Evolutionary conservation across 2,113 vertebrate species (phyloP).

Genomic region (Phrynosoma platyrhinos): DNA sequence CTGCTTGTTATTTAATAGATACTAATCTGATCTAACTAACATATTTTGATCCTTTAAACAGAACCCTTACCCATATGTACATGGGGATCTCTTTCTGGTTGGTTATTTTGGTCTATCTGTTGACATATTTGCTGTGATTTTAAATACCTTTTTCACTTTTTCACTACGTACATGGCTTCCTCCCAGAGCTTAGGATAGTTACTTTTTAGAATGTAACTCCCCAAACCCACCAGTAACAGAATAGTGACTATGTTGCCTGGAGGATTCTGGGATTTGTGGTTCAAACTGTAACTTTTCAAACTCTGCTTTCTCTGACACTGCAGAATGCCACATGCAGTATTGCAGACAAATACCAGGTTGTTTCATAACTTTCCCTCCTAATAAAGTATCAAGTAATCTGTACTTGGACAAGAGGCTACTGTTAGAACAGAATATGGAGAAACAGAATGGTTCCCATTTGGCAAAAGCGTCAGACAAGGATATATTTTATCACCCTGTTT

Average conservation of each 20-base stretch:
- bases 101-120: neutral
- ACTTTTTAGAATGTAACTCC: too few relatives aligned
- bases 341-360: neutral
- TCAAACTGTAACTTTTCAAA: too few relatives aligned
- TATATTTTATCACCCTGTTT: too few relatives aligned
- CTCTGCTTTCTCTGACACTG: neutral
- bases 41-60: conserved; percentile 30
- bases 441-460: too few relatives aligned
- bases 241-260: too few relatives aligned
- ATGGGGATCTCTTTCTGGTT: neutral
- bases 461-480: too few relatives aligned
- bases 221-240: too few relatives aligned
- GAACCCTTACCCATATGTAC: neutral
- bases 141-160: neutral
- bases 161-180: neutral
- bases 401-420: too few relatives aligned
- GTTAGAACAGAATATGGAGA: too few relatives aligned
- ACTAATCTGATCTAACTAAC: conserved; percentile 35
- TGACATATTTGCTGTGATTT: conserved; percentile 1
- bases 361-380: neutral
- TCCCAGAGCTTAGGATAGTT: neutral
- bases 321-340: neutral
- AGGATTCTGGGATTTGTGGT: too few relatives aligned
- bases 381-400: neutral
- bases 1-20: conserved; percentile 34